A percentile compares a stretch with the other conserved stretches of the same genome.
Conservation (phyloP, 2,797 vertebrate genomes). For the Neomorphus geoffroyi region DNA sequence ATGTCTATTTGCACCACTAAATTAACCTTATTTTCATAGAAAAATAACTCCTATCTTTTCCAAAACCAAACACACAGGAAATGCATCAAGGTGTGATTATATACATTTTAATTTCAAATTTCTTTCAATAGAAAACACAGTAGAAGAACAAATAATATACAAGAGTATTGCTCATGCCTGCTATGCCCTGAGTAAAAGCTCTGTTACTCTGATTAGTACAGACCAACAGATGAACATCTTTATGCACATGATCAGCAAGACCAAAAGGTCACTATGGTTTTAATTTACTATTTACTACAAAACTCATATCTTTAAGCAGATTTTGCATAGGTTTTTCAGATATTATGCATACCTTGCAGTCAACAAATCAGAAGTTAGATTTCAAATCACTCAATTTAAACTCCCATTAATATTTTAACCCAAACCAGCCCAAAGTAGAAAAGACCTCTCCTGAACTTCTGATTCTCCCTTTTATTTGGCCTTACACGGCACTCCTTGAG, state of each 20-base stretch:
- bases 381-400: constrained; percentile 12
- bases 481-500: not conserved
- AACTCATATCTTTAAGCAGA: constrained; percentile 11
- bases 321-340: not conserved
- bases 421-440: not conserved
- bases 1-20: not conserved
- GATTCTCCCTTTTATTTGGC: not conserved
- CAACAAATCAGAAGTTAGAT: constrained; percentile 25
- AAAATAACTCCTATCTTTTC: not conserved
- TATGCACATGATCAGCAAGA: constrained; percentile 77
- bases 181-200: constrained; percentile 63
- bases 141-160: constrained; percentile 53
- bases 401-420: not conserved
- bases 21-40: not conserved
- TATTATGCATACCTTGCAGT: not conserved
- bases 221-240: constrained; percentile 82
- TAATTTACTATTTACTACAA: constrained; percentile 81
- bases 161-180: constrained; percentile 45
- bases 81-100: not conserved
- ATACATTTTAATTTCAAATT: not conserved
- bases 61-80: not conserved
- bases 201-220: constrained; percentile 77
- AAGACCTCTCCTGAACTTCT: not conserved
- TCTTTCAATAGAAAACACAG: constrained; percentile 4
- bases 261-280: constrained; percentile 84